These are phyloP conservation scores for Noturus placidus DNA, from an alignment of 2,113 vertebrate species.

Conservation along the genomic window DNA sequence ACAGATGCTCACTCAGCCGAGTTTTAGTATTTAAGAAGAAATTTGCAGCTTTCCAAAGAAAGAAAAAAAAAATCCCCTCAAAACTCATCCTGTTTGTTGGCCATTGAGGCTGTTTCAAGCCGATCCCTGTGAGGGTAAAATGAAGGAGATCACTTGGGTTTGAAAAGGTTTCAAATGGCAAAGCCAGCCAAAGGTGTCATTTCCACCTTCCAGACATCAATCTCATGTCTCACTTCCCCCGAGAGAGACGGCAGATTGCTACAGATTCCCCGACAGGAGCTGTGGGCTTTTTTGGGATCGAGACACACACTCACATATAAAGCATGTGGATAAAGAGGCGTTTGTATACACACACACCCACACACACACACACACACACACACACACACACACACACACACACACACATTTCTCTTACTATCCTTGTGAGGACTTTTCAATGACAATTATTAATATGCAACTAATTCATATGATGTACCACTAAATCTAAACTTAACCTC, in stretches of 20 bases:
- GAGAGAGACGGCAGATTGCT: constrained; percentile 68
- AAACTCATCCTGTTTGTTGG: constrained; percentile 65
- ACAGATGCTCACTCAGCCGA: constrained; percentile 58
- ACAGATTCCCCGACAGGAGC: constrained; percentile 72
- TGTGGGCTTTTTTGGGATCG: constrained; percentile 70
- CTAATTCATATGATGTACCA: too few species aligned
- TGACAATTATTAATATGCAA: neutral
- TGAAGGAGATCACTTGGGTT: constrained; percentile 73
- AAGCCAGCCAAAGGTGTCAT: constrained; percentile 79
- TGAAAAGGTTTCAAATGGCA: constrained; percentile 78
- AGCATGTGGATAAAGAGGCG: constrained; percentile 67
- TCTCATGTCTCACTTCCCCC: constrained; percentile 68
- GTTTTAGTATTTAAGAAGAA: constrained; percentile 62
- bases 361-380: constrained; percentile 42
- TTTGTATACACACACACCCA: constrained; percentile 60
- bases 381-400: constrained; percentile 59
- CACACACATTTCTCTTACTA: neutral
- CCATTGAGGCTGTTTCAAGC: constrained; percentile 72
- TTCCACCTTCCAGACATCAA: constrained; percentile 74
- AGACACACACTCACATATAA: constrained; percentile 51
- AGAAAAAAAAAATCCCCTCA: neutral
- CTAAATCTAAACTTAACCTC: neutral
- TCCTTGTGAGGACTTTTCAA: neutral
- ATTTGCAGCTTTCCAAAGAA: constrained; percentile 44
- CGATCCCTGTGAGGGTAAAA: constrained; percentile 72